Conservation (phyloP, 2,888 invertebrate genomes). For the Labia minor region DNA sequence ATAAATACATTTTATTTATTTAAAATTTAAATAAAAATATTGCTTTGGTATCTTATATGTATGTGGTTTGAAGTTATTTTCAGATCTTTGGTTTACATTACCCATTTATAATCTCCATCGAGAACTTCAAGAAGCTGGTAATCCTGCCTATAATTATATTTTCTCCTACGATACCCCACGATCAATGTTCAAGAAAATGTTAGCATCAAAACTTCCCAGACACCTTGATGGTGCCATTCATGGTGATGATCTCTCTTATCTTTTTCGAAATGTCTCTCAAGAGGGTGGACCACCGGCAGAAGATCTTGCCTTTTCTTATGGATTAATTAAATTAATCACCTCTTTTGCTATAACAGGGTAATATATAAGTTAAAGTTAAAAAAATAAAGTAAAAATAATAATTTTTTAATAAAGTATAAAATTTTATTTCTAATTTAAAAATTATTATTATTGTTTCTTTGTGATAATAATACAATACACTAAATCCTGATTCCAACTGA, state of each 20-base stretch:
- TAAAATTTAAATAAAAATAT: no score
- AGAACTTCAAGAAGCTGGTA: not conserved
- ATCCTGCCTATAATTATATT: not conserved
- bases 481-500: no score
- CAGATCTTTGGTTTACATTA: not conserved
- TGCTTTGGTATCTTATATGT: no score
- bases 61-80: not conserved
- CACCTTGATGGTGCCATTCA: not conserved
- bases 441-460: no score
- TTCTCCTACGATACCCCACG: not conserved
- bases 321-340: not conserved
- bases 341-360: not conserved
- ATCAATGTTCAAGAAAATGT: not conserved
- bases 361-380: no score
- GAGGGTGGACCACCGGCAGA: not conserved
- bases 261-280: not conserved
- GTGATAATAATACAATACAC: no score
- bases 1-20: no score
- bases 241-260: not conserved
- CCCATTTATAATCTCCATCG: not conserved
- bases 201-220: not conserved
- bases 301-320: not conserved
- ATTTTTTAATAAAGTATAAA: not conserved
- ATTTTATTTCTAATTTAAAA: not conserved
- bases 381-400: not conserved